Percentiles rank a stretch among this genome's conserved stretches.
Evolutionary conservation across 2,113 vertebrate genomes (phyloP).

Genomic region (Rhynchomys soricoides): DNA sequence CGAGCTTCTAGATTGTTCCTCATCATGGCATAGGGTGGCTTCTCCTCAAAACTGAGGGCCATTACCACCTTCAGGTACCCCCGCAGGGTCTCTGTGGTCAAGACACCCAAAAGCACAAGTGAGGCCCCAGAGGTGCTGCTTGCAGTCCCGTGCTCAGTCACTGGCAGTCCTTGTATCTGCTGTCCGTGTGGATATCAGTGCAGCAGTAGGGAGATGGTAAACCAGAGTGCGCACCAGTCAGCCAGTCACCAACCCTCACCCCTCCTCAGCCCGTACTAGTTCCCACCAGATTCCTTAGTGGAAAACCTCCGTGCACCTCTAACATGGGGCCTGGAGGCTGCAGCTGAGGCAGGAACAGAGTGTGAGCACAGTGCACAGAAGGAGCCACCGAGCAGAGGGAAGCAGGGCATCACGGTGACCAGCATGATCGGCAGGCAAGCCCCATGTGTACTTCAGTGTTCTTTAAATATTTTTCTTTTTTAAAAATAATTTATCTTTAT

Average conservation of each 20-base stretch:
- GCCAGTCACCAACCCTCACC: background rate
- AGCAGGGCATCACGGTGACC: background rate
- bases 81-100: slow-evolving; percentile 85
- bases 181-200: background rate
- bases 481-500: too few relatives aligned
- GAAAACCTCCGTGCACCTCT: background rate
- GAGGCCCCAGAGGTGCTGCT: background rate
- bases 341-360: background rate
- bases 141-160: background rate
- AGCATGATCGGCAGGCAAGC: background rate
- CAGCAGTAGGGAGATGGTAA: too few relatives aligned
- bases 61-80: slow-evolving; percentile 88
- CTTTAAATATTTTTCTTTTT: background rate
- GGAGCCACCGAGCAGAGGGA: background rate
- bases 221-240: background rate
- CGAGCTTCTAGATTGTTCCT: slow-evolving; percentile 80
- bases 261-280: background rate
- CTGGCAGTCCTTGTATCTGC: background rate
- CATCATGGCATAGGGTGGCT: slow-evolving; percentile 88
- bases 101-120: background rate
- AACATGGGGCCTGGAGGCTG: background rate
- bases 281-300: too few relatives aligned
- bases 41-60: slow-evolving; percentile 89
- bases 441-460: background rate
- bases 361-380: background rate